phyloP scores from a whole-genome alignment of 2,797 vertebrate species.

The Tarsius wallacei region DNA sequence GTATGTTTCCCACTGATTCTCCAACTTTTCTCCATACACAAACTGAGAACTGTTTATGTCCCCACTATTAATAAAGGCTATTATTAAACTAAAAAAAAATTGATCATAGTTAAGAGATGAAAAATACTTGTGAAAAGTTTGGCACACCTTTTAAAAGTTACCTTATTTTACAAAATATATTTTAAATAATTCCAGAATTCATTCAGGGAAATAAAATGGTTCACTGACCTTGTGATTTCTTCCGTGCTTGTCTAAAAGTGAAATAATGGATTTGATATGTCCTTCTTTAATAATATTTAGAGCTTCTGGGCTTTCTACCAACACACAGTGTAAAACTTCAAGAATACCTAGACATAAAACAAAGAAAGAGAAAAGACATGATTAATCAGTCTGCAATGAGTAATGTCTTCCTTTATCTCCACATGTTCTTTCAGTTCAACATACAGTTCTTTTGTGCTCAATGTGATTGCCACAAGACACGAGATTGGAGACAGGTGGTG shows the following conservation, averaged over 20 bases:
- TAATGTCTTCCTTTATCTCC: neutral
- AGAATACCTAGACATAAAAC: slow-evolving; percentile 93
- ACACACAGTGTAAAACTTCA: slow-evolving; percentile 97
- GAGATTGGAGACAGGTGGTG: neutral
- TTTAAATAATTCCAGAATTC: neutral
- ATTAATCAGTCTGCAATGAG: neutral
- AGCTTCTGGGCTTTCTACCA: slow-evolving; percentile 98
- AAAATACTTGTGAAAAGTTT: neutral
- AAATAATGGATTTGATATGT: slow-evolving; percentile 98
- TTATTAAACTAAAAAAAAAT: neutral
- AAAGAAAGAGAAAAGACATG: neutral
- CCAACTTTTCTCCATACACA: neutral
- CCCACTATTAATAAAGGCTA: neutral
- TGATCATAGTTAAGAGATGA: neutral
- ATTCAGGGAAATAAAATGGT: neutral
- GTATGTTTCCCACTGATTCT: neutral
- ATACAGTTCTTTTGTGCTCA: neutral
- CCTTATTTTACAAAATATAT: neutral
- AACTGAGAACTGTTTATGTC: neutral
- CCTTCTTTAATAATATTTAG: slow-evolving; percentile 98
- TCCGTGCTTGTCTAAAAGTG: slow-evolving; percentile 97
- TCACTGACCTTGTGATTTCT: slow-evolving; percentile 96
- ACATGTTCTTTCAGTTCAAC: neutral
- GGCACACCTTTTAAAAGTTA: neutral
- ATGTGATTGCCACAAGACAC: neutral